Percentiles rank a stretch among this genome's conserved stretches.
phyloP scores from a whole-genome alignment of 2,113 vertebrate genomes.

The Talpa occidentalis region DNA sequence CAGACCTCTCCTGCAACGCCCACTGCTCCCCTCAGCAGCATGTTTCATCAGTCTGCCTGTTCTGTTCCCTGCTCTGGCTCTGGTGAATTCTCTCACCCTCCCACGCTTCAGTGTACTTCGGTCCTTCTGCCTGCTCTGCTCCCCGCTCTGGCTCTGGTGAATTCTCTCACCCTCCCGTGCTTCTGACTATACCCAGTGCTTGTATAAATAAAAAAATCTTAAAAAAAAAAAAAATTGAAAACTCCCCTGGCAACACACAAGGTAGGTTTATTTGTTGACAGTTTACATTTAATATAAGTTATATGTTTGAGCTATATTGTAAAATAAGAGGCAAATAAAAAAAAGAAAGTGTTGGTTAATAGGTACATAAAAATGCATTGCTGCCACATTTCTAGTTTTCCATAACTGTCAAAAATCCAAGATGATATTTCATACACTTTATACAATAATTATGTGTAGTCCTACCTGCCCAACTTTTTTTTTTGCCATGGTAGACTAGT shows the following conservation, averaged over 20 bases:
- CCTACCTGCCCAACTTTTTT: not conserved
- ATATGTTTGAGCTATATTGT: not conserved
- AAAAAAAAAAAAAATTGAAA: slow-evolving; percentile 46
- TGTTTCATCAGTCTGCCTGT: too few relatives aligned
- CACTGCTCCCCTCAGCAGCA: too few relatives aligned
- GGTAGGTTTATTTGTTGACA: not conserved
- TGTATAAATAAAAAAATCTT: too few relatives aligned
- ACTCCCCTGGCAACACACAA: not conserved
- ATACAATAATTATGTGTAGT: not conserved
- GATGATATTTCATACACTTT: not conserved
- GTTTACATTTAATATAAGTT: not conserved
- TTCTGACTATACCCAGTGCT: too few relatives aligned
- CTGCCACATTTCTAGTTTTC: not conserved
- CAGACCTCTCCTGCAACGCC: too few relatives aligned
- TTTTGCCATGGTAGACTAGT: not conserved
- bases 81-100: too few relatives aligned
- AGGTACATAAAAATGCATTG: not conserved
- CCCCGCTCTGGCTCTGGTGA: too few relatives aligned
- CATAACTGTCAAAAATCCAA: not conserved
- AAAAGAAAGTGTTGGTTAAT: not conserved
- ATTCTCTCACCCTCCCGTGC: too few relatives aligned
- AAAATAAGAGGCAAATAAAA: not conserved
- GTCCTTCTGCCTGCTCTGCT: too few relatives aligned
- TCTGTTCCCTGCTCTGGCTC: too few relatives aligned
- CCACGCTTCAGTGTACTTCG: too few relatives aligned